Evolutionary conservation across 2,113 vertebrate species (phyloP), one percentile per base, ranked within the genome.

Genomic region (Prinia subflava): DNA sequence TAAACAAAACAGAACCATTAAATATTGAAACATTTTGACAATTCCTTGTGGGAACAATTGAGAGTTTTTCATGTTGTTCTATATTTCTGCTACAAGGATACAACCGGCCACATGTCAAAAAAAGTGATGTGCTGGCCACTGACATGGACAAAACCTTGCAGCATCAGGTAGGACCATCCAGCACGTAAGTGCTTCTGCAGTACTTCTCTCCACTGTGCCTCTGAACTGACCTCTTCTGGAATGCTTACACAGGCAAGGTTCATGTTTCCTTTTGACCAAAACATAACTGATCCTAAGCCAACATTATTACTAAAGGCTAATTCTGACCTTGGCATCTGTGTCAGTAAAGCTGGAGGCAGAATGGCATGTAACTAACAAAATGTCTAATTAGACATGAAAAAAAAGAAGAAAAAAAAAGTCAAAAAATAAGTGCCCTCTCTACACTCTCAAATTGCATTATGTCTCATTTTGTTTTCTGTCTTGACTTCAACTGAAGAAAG

Each of bases 251-350:
- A 83, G 68, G 39, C 90, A 90, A 78, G 78, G 86, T 80, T 94
- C 80, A 15, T 75, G 83, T 93, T 96, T 94, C 87, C 71, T 93
- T 95, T 83, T 92, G 91, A 90, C 88, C 64, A 80, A 92, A 93
- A 75, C 64, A 92, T 28, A 92, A 79, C 68, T 93, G 87, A 81
- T 90, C 52, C 42, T 69, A 86, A 96, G 90, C 83, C 64, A 94
- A 81, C 53, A 63, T 65, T 64, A 37, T 46, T 83, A 88, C 28
- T 52, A 71, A 74, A 63, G 10, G 37, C 44, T 5, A 92, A 95
- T 75, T 95, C 64, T 93, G 85, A 89, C 76, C 76, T 81, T 79
- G 52, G n/a, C 0, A 0, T 49, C 37, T 5, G 6, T 67, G 22
- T 65, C 52, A 77, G 71, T 27, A 39, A 67, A 93, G 35, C 28